Evolutionary conservation across 2,797 vertebrate species (phyloP), one percentile per base, ranked within the genome.

Genomic region (Botia kubotai): DNA sequence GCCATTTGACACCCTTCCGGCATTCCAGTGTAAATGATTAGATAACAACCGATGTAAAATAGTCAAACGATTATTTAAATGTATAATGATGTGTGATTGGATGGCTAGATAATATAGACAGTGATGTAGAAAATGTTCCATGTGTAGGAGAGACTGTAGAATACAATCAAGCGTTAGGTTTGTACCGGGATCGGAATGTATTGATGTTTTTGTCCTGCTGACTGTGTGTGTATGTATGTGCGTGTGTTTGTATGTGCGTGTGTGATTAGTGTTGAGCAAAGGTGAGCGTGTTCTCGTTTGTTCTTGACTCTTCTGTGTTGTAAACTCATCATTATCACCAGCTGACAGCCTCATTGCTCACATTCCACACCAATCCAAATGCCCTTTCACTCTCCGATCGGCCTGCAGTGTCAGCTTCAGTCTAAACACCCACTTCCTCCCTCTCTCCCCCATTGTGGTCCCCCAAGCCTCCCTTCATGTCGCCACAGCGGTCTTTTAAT

Each of bases 301-400:
- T 69, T 80, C 58, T 52, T 29, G 53, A 23, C 83, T 77, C 21
- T 67, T 67, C 66, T 53, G 17, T 58, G 75, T 67, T 76, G 77
- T 72, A 62, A 76, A 67, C 63, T 50, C 71, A 79, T 81, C 75
- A 82, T 87, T 84, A 84, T 85, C 71, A 43, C 60, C 7, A 68
- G 55, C 84, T 72, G 86, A 78, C 55, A 69, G 76, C 57, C 58
- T 80, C 80, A 84, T 83, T 73, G 78, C 75, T 84, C 75, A 43
- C 84, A 87, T 83, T 83, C 84, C 75, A 76, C 70, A 26, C 79
- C 69, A 10, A 36, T 82, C 75, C 78, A 55, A 67, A 81, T 17
- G 16, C 13, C 23, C n/a, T 70, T 52, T 74, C 53, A 58, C 29
- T 50, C 66, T 79, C 68, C 39, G 48, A 57, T 58, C 7, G 12